Conservation (phyloP, 2,113 vertebrate genomes). For the Dunckerocampus dactyliophorus region DNA sequence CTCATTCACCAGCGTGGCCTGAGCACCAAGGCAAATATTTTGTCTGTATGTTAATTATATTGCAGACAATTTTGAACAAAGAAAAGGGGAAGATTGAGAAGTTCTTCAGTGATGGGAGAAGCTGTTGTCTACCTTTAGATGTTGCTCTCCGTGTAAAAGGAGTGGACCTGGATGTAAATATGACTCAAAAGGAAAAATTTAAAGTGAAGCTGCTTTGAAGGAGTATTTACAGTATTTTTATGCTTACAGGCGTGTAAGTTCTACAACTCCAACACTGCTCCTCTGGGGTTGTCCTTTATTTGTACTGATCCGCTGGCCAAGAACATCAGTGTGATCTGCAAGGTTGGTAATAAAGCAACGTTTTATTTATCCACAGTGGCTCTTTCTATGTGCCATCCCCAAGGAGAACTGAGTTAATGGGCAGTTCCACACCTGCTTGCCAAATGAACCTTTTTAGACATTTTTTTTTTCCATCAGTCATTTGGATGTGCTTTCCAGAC, state of each 20-base stretch:
- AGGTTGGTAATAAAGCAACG: conserved; percentile 66
- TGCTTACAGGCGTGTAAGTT: conserved; percentile 81
- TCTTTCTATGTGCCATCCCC: neutral
- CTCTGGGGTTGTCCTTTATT: conserved; percentile 86
- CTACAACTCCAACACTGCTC: conserved; percentile 89
- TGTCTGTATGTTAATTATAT: neutral
- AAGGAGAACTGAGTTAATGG: neutral
- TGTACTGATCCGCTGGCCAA: conserved; percentile 83
- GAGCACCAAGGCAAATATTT: neutral
- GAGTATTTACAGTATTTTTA: conserved; percentile 5
- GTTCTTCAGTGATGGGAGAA: conserved; percentile 78
- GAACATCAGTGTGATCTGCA: conserved; percentile 87
- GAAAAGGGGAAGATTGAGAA: conserved; percentile 75
- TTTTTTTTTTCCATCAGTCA: neutral
- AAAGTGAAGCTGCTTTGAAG: neutral
- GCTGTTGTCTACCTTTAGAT: conserved; percentile 83
- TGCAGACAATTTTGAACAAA: conserved; percentile 72
- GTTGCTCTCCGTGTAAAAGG: conserved; percentile 82
- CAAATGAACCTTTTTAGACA: neutral
- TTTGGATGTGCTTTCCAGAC: conserved; percentile 68
- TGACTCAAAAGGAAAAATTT: neutral
- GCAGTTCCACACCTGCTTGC: neutral
- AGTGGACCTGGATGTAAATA: conserved; percentile 80
- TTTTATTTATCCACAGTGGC: neutral
- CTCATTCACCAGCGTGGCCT: neutral